Percentiles rank a stretch among this genome's conserved stretches.
phyloP scores from a whole-genome alignment of 37 sponge, comb jelly and placozoan species.

The Amphimedon queenslandica region DNA sequence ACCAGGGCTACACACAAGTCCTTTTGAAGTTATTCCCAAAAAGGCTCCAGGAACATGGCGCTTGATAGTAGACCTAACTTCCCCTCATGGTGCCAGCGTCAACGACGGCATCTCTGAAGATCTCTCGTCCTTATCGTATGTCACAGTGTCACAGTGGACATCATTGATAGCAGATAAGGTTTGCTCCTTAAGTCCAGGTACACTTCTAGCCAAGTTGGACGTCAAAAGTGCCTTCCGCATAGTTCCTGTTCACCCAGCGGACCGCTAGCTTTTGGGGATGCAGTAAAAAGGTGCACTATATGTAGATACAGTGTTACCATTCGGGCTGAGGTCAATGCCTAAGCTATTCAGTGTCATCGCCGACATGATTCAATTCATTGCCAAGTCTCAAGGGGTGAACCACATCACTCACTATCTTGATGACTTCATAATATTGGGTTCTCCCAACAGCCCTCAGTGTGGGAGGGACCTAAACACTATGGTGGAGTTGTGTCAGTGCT shows the following conservation, averaged over 20 bases:
- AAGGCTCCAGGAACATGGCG: constrained; percentile 24
- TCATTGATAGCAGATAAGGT: too few relatives aligned
- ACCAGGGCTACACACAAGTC: too few relatives aligned
- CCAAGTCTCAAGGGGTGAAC: constrained; percentile 11
- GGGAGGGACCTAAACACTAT: neutral
- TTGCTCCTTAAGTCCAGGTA: too few relatives aligned
- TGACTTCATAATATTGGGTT: constrained; percentile 2
- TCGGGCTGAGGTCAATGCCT: constrained; percentile 40
- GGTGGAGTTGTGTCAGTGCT: too few relatives aligned
- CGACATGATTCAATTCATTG: constrained; percentile 25
- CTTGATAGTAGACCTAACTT: constrained; percentile 42
- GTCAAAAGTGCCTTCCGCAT: constrained; percentile 29
- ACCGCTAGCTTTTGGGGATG: constrained; percentile 30
- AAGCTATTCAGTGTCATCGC: constrained; percentile 33
- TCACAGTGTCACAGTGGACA: too few relatives aligned
- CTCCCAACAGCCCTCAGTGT: too few relatives aligned
- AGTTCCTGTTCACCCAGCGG: constrained; percentile 40
- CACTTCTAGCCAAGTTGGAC: constrained; percentile 31
- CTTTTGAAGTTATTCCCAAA: too few relatives aligned
- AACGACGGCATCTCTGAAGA: constrained; percentile 35
- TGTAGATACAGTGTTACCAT: constrained; percentile 17
- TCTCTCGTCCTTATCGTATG: constrained; percentile 16
- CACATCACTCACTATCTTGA: constrained; percentile 37
- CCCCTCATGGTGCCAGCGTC: constrained; percentile 20
- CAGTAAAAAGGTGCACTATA: constrained; percentile 30